Conservation (phyloP, 1,140 invertebrate species). For the Drosophila auraria region DNA sequence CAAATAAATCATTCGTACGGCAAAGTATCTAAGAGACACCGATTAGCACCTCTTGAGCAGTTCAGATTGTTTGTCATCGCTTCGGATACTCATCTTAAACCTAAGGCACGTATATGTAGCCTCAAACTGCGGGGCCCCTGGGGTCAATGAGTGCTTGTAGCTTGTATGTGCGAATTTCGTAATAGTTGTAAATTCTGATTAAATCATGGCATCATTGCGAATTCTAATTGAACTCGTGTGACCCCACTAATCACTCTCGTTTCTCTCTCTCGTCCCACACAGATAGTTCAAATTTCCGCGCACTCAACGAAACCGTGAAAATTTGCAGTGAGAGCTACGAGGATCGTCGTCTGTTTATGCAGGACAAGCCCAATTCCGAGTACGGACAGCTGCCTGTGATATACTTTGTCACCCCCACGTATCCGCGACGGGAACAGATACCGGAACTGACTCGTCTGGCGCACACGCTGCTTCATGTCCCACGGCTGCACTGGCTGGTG, state of each 20-base stretch:
- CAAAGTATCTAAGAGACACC: slow-evolving; percentile 7
- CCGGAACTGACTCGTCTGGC: slow-evolving; percentile 95
- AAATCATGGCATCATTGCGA: slow-evolving; percentile 15
- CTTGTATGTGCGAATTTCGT: not conserved
- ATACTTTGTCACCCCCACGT: slow-evolving; percentile 91
- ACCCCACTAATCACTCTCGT: slow-evolving; percentile 6
- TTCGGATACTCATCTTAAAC: slow-evolving; percentile 2
- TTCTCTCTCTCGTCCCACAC: not conserved
- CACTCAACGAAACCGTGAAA: slow-evolving; percentile 65
- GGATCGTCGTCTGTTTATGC: slow-evolving; percentile 71
- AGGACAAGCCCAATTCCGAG: slow-evolving; percentile 61
- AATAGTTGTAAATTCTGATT: slow-evolving; percentile 35
- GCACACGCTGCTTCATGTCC: slow-evolving; percentile 95
- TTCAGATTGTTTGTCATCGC: slow-evolving; percentile 1
- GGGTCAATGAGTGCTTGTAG: slow-evolving; percentile 16
- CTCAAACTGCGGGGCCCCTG: not conserved
- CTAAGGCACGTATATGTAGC: slow-evolving; percentile 3
- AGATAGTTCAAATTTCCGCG: slow-evolving; percentile 47
- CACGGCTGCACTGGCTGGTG: slow-evolving; percentile 95
- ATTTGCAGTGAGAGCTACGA: slow-evolving; percentile 72
- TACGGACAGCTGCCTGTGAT: slow-evolving; percentile 84
- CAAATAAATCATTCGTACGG: slow-evolving; percentile 1
- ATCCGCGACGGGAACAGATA: slow-evolving; percentile 93
- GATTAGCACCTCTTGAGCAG: slow-evolving; percentile 26
- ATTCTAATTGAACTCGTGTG: slow-evolving; percentile 16